Conservation (phyloP, 2,888 invertebrate genomes). For the Amorpha juglandis region DNA sequence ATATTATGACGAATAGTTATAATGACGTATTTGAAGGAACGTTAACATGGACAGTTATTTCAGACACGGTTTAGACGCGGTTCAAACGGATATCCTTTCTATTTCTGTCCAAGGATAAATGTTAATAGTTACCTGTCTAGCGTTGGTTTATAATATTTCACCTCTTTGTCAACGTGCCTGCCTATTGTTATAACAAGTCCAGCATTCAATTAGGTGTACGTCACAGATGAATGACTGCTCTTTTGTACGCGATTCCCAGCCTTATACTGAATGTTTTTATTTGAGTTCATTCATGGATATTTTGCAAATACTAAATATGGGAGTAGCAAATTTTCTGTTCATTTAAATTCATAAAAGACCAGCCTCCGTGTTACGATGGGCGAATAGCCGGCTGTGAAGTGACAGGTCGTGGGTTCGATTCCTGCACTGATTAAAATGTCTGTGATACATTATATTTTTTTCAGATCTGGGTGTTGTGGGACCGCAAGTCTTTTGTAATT, state of each 20-base stretch:
- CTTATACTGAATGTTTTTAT: background rate
- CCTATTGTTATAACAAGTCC: constrained; percentile 39
- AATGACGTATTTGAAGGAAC: constrained; percentile 12
- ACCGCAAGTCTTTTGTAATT: too few relatives aligned
- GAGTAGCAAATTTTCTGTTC: too few relatives aligned
- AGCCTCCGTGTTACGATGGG: too few relatives aligned
- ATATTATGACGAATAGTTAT: background rate
- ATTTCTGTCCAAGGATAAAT: constrained; percentile 78
- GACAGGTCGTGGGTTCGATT: too few relatives aligned
- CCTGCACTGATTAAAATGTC: too few relatives aligned
- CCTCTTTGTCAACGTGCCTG: constrained; percentile 58
- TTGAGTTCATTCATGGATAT: constrained; percentile 1
- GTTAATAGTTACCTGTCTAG: constrained; percentile 63
- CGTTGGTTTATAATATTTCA: constrained; percentile 58
- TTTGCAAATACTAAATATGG: background rate
- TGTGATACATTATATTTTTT: too few relatives aligned
- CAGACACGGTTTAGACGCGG: constrained; percentile 37
- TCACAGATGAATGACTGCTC: constrained; percentile 20
- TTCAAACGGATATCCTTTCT: constrained; percentile 81
- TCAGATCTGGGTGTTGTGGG: too few relatives aligned
- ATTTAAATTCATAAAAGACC: too few relatives aligned
- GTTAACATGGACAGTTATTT: constrained; percentile 27
- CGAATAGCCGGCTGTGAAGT: too few relatives aligned
- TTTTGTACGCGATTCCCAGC: constrained; percentile 16
- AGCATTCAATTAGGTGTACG: constrained; percentile 31